Evolutionary conservation across 2,113 vertebrate species (phyloP).

Genomic region (Perognathus longimembris): DNA sequence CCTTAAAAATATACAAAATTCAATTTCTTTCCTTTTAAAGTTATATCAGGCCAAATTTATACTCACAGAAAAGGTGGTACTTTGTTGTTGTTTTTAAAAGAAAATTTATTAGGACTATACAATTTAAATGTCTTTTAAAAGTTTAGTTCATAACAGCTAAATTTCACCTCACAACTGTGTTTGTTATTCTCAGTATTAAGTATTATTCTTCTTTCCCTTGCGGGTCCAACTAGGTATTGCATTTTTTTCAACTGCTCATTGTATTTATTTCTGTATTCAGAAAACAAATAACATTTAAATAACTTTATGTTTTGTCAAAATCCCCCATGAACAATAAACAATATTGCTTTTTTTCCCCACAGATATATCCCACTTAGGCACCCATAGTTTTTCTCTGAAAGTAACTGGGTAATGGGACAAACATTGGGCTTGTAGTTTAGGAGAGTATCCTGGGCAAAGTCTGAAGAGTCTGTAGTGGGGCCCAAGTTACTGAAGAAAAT

Average conservation of each 20-base stretch:
- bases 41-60: background rate
- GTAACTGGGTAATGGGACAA: background rate
- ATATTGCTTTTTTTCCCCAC: background rate
- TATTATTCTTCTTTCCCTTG: too few relatives aligned
- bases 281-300: constrained; percentile 58
- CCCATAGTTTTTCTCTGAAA: constrained; percentile 19
- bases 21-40: constrained; percentile 15
- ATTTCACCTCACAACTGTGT: background rate
- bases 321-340: background rate
- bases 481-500: background rate
- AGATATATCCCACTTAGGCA: background rate
- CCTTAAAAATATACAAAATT: background rate
- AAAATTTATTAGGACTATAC: background rate
- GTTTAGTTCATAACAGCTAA: background rate
- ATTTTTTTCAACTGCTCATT: constrained; percentile 20
- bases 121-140: constrained; percentile 55
- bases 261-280: constrained; percentile 40
- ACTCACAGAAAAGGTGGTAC: background rate
- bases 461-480: background rate
- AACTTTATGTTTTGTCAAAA: constrained; percentile 41
- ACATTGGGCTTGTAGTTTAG: background rate
- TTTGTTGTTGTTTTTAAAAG: background rate
- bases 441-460: background rate
- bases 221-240: constrained; percentile 19
- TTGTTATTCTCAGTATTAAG: constrained; percentile 37